phyloP scores from a whole-genome alignment of 2,888 invertebrate species.

The Pecten maximus region DNA sequence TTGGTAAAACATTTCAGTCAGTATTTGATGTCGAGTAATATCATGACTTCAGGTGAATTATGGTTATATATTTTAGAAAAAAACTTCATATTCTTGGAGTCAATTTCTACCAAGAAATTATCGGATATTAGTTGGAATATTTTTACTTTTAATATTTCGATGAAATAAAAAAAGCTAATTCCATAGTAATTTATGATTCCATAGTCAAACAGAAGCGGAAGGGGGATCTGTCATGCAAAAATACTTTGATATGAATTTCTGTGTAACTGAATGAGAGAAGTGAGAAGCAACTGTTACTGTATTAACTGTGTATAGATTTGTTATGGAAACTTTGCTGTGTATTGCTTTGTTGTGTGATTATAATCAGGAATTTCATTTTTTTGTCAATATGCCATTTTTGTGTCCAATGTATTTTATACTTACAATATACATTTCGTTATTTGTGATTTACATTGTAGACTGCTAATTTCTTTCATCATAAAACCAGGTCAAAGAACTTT shows the following conservation, averaged over 20 bases:
- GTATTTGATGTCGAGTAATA: no score
- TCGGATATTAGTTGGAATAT: no score
- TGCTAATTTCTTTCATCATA: background rate
- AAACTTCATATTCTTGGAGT: no score
- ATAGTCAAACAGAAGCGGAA: no score
- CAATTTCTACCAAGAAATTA: no score
- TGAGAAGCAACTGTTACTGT: background rate
- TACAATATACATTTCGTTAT: background rate
- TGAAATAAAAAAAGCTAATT: no score
- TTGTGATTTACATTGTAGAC: background rate
- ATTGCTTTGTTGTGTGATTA: background rate
- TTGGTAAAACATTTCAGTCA: no score
- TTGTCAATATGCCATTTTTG: background rate
- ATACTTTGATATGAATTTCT: background rate
- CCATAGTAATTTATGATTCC: no score
- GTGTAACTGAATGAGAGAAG: background rate
- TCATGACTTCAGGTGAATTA: no score
- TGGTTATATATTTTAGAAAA: no score
- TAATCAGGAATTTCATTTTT: background rate
- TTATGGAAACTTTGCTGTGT: background rate
- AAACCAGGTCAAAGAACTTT: background rate
- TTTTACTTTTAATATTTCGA: no score
- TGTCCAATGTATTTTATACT: background rate
- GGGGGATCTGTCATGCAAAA: no score
- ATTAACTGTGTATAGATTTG: background rate